Conservation (phyloP, 2,113 vertebrate species). For the Chionomys nivalis region DNA sequence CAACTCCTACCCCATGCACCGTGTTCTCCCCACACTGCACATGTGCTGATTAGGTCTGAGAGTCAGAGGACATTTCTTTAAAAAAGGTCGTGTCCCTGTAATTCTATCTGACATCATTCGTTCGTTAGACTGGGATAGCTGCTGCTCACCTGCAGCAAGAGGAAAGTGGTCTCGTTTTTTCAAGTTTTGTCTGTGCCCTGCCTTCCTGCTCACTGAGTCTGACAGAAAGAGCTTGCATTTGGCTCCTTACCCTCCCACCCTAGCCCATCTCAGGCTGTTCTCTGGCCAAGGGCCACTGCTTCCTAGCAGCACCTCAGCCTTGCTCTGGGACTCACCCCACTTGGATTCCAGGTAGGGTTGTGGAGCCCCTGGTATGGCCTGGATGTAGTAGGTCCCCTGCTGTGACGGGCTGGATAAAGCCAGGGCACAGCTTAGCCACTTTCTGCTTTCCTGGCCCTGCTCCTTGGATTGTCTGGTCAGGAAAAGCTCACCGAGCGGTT, state of each 20-base stretch:
- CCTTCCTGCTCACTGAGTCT: neutral
- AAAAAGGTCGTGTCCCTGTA: constrained; percentile 3
- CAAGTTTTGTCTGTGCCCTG: neutral
- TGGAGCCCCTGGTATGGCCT: neutral
- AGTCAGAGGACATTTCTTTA: constrained; percentile 59
- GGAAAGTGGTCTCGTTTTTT: neutral
- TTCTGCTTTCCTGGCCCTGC: neutral
- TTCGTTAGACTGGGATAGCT: neutral
- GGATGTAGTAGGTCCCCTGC: constrained; percentile 6
- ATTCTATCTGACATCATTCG: constrained; percentile 25
- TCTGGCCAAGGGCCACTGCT: neutral
- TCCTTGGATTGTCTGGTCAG: neutral
- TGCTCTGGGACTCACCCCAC: neutral
- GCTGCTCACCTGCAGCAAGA: neutral
- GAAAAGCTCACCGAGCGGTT: constrained; percentile 58
- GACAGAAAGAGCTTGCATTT: neutral
- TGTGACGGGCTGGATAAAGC: neutral
- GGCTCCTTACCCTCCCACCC: neutral
- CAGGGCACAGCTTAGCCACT: neutral
- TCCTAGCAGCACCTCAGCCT: neutral
- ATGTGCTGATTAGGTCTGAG: constrained; percentile 55
- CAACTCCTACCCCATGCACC: neutral
- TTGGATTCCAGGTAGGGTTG: rapidly evolving
- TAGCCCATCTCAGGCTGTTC: no score
- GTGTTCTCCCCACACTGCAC: neutral